Base-by-base conservation (phyloP, 2,888 invertebrate genomes). In the Diaprepes abbreviatus region DNA sequence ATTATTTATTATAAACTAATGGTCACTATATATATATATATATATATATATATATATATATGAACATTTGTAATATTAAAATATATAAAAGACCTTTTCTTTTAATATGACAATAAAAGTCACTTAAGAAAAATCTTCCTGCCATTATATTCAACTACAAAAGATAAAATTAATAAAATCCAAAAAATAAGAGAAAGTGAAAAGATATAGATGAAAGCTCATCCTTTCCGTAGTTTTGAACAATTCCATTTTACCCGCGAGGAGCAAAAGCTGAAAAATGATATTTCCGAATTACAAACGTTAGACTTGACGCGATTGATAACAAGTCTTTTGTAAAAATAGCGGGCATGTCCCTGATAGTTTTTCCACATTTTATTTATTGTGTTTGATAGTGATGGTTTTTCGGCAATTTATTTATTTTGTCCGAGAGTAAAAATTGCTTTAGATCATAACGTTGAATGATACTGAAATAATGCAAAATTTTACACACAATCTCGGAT, bases 261-360 rank as follows among this genome's bases (percentile, higher is more conserved):
- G 60, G 33, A 21, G 43, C 7, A 33, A 45, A 50, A 35, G 40
- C 60, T 60, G 43, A 67, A 36, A 60, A 67, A 67, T 67, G 66
- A 67, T 60, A 59, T 67, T 60, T 54, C 54, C 52, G 55, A 55
- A 67, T 67, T 67, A 60, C 52, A 67, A 24, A 50, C 66, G 58
- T 59, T 66, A 38, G 57, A 57, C 21, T 57, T 40, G 57, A 36
- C 35, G 36, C 33, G 36, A 55, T 55, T 55, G 55, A 58, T 58
- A 24, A 58, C 58, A 50, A 31, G 59, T 38, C 43, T 36, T 55
- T 55, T 55, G 40, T 35, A 35, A 43, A 52, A 31, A 66, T 45
- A 50, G 59, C 31, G 66, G n/a, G 4, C 58, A n/a, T 19, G 35
- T 57, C 31, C 19, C 58, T 35, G 57, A 65, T 65, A 57, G 57